Conservation (phyloP, 2,113 vertebrate species). For the Scytalopus superciliaris region DNA sequence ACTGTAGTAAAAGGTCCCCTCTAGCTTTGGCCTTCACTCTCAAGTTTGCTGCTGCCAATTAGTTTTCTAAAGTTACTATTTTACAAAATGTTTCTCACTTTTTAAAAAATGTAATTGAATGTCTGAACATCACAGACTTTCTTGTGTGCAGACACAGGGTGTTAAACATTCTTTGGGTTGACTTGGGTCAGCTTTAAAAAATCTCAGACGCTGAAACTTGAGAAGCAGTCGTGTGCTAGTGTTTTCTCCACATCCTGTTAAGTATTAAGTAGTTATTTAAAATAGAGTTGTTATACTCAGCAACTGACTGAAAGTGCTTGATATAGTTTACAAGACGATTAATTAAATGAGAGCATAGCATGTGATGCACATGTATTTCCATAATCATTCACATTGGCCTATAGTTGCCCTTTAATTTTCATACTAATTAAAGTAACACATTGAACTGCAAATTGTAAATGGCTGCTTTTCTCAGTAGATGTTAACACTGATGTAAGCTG, state of each 20-base stretch:
- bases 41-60: slow-evolving; percentile 76
- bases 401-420: slow-evolving; percentile 79
- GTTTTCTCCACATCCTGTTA: slow-evolving; percentile 75
- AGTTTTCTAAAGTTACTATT: slow-evolving; percentile 76
- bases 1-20: slow-evolving; percentile 77
- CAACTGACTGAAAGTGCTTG: slow-evolving; percentile 74
- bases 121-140: slow-evolving; percentile 80
- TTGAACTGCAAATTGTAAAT: slow-evolving; percentile 72
- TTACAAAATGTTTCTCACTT: slow-evolving; percentile 78
- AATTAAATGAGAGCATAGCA: slow-evolving; percentile 78
- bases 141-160: slow-evolving; percentile 74
- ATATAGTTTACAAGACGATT: slow-evolving; percentile 79
- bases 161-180: slow-evolving; percentile 75
- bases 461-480: slow-evolving; percentile 70
- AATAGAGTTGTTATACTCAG: slow-evolving; percentile 75
- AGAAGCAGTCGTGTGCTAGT: slow-evolving; percentile 68
- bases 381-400: slow-evolving; percentile 78
- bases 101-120: slow-evolving; percentile 76
- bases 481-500: slow-evolving; percentile 68
- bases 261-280: slow-evolving; percentile 79
- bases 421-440: slow-evolving; percentile 81
- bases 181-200: slow-evolving; percentile 81
- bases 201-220: slow-evolving; percentile 78
- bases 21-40: slow-evolving; percentile 74
- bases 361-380: slow-evolving; percentile 79